These are phyloP conservation scores for Cervus canadensis DNA, from an alignment of 2,113 vertebrate species.

Conservation along the genomic window DNA sequence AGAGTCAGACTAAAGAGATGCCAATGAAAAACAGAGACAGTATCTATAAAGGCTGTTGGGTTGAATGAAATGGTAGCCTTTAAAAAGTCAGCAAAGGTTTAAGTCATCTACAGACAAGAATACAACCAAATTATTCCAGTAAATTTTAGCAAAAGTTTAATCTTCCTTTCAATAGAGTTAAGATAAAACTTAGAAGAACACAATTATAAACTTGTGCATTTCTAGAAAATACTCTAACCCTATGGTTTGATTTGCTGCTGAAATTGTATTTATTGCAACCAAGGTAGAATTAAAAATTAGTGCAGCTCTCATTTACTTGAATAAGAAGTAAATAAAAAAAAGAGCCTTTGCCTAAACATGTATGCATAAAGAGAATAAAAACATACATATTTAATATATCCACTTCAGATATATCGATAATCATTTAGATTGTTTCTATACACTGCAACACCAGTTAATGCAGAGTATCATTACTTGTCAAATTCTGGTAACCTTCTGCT, in stretches of 20 bases:
- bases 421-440: neutral
- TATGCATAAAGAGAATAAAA: neutral
- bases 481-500: neutral
- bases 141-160: neutral
- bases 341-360: neutral
- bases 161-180: neutral
- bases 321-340: neutral
- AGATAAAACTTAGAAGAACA: slow-evolving; percentile 4
- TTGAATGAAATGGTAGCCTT: slow-evolving; percentile 52
- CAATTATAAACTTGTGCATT: neutral
- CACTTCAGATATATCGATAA: neutral
- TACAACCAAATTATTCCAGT: slow-evolving; percentile 47
- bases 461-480: neutral
- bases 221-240: neutral
- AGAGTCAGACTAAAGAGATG: slow-evolving; percentile 56
- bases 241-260: neutral
- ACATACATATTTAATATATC: neutral
- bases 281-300: neutral
- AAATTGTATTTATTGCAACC: neutral
- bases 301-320: neutral
- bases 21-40: slow-evolving; percentile 38
- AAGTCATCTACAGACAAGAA: slow-evolving; percentile 65
- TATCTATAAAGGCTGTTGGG: slow-evolving; percentile 55
- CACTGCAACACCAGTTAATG: neutral
- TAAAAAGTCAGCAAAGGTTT: slow-evolving; percentile 70